These are phyloP conservation scores for Euplagia quadripunctaria DNA, from an alignment of 2,888 invertebrate species.

Conservation along the genomic window DNA sequence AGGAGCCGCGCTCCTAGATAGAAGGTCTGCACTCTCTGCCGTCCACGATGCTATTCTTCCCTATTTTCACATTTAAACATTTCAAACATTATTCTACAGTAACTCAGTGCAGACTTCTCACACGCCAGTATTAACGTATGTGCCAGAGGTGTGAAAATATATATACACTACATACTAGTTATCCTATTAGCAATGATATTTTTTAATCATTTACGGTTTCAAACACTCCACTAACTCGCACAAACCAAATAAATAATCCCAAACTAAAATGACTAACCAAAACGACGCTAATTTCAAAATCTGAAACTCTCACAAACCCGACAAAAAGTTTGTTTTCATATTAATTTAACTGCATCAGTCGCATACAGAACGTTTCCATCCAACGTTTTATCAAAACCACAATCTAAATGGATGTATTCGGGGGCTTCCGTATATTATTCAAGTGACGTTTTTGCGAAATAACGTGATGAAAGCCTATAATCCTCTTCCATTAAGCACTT, in stretches of 20 bases:
- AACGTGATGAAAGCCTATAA: slow-evolving; percentile 71
- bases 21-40: no score
- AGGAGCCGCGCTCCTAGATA: no score
- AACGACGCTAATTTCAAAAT: slow-evolving; percentile 12
- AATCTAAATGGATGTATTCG: slow-evolving; percentile 67
- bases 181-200: no score
- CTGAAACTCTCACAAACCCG: slow-evolving; percentile 10
- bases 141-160: no score
- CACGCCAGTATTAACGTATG: no score
- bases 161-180: no score
- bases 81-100: no score
- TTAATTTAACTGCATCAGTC: slow-evolving; percentile 38
- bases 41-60: no score
- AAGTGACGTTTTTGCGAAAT: slow-evolving; percentile 67
- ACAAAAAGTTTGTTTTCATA: slow-evolving; percentile 28
- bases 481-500: slow-evolving; percentile 73
- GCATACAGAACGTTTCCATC: slow-evolving; percentile 38
- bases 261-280: neutral
- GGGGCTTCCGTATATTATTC: slow-evolving; percentile 61
- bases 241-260: neutral
- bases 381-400: slow-evolving; percentile 59
- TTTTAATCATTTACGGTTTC: neutral
- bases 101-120: no score
- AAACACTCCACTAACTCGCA: neutral
- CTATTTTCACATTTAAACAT: no score